phyloP scores from a whole-genome alignment of 2,888 invertebrate species.

The Lobophora halterata region DNA sequence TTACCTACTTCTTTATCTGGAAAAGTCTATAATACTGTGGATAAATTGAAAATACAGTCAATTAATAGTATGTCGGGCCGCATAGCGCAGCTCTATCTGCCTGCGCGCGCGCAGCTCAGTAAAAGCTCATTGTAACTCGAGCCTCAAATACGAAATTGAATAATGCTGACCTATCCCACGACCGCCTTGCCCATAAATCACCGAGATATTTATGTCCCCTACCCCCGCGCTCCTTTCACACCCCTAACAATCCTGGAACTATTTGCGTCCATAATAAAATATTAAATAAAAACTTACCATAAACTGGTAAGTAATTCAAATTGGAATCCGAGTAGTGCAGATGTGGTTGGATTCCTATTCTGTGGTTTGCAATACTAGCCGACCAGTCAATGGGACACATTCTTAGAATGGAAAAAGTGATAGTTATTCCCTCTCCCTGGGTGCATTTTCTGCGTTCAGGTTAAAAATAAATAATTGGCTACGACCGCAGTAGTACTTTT shows the following conservation, averaged over 20 bases:
- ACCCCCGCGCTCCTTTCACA: slow-evolving; percentile 52
- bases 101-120: slow-evolving; percentile 67
- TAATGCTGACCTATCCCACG: slow-evolving; percentile 81
- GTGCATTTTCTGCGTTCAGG: slow-evolving; percentile 21
- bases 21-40: no score
- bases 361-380: slow-evolving; percentile 60
- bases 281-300: slow-evolving; percentile 78
- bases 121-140: slow-evolving; percentile 79
- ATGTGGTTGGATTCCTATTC: slow-evolving; percentile 64
- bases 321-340: slow-evolving; percentile 64
- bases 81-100: slow-evolving; percentile 69
- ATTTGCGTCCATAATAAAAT: slow-evolving; percentile 75
- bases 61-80: slow-evolving; percentile 55
- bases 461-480: slow-evolving; percentile 32
- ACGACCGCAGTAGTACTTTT: slow-evolving; percentile 19
- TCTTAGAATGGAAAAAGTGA: slow-evolving; percentile 46
- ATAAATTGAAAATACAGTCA: slow-evolving; percentile 47
- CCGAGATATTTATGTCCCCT: slow-evolving; percentile 79
- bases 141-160: slow-evolving; percentile 80
- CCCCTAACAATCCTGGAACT: slow-evolving; percentile 51
- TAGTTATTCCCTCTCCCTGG: slow-evolving; percentile 31
- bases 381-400: slow-evolving; percentile 40
- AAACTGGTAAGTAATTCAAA: slow-evolving; percentile 75
- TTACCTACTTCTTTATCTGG: slow-evolving; percentile 34
- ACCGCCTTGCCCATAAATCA: slow-evolving; percentile 78